Base-by-base conservation (phyloP, 1,140 invertebrate species). In the Bombus huntii region DNA sequence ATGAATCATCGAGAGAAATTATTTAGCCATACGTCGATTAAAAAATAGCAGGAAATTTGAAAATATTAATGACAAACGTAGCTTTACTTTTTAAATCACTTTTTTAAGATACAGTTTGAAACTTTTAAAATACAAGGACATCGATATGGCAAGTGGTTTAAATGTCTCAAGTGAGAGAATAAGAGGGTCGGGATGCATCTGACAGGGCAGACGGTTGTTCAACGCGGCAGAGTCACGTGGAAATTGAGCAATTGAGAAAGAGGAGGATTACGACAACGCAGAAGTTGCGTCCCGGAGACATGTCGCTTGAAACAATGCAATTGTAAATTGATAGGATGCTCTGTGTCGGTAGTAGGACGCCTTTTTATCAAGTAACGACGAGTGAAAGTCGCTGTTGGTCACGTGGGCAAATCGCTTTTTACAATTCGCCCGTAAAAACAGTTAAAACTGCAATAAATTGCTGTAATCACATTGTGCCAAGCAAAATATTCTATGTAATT, bases 281-380 rank as follows among this genome's bases (percentile, higher is more conserved):
- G 28, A 39, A 42, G 37, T 57, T 53, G 59, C 73, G 44, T 77
- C 75, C 66, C 65, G 65, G 62, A 53, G 71, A 75, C 42, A 47
- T 10, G 53, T 39, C n/a, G 70, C 31, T 22, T 25, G 72, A 18
- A 62, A 84, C 82, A 79, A 84, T 79, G 66, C 75, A 59, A 59
- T n/a, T 34, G 75, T 34, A 79, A 70, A 84, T 84, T 70, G 82
- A 78, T 78, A 78, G 75, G 65, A 78, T 42, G 75, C 62, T 76
- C 62, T 13, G n/a, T 15, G 57, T 47, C 39, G 31, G 31, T 70
- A 13, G 73, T 83, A 57, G 81, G 73, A 76, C 42, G 65, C 47
- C n/a, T 78, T 83, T 70, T 78, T 76, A 76, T 75, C 44, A n/a
- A 37, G 74, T 0, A 39, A 31, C 42, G 28, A 25, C 22, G 47